Evolutionary conservation across 1,140 invertebrate species (phyloP), one percentile per base, ranked within the genome.

Genomic region (Ctenoplectra terminalis): DNA sequence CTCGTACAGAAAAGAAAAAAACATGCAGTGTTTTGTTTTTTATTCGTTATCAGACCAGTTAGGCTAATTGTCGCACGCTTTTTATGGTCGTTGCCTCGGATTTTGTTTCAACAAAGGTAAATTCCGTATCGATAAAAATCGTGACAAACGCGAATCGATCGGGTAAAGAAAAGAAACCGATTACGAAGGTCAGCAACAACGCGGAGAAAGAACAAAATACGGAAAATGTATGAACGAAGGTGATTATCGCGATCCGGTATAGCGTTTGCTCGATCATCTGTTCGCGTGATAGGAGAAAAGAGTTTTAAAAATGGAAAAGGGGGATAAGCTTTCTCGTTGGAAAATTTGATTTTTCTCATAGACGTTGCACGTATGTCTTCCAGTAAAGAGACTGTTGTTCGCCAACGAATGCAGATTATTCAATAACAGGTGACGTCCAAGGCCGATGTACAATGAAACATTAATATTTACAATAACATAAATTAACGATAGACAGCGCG

Each of bases 401-500:
- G 17, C 26, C 4, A 56, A 72, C 20, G 52, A 40, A 29, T 29
- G 17, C 17, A 11, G 1, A 31, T 40, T 69, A 69, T 69, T 50
- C 29, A 52, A 34, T 0, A 34, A n/a, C n/a, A 29, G 54, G 1
- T 4, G 54, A 56, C 20, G 63, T 3, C 34, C 23, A 61, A 61
- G 60, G 60, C 4, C 9, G 5, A 5, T 61, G 43, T 15, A 48
- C 26, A 48, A 58, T 56, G 17, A 46, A 58, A 9, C 37, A 9
- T 61, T 37, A 23, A 7, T n/a, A n/a, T n/a, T 70, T 37, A 43
- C 9, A 31, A n/a, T 46, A 43, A 23, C 17, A 31, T 58, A 58
- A 60, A 58, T 72, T 40, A 72, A 58, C 15, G 54, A 58, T 72
- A 23, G n/a, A 15, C 13, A 8, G n/a, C n/a, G n/a, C n/a, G n/a